phyloP scores from a whole-genome alignment of 2,113 vertebrate genomes.

The Cepphus grylle region DNA sequence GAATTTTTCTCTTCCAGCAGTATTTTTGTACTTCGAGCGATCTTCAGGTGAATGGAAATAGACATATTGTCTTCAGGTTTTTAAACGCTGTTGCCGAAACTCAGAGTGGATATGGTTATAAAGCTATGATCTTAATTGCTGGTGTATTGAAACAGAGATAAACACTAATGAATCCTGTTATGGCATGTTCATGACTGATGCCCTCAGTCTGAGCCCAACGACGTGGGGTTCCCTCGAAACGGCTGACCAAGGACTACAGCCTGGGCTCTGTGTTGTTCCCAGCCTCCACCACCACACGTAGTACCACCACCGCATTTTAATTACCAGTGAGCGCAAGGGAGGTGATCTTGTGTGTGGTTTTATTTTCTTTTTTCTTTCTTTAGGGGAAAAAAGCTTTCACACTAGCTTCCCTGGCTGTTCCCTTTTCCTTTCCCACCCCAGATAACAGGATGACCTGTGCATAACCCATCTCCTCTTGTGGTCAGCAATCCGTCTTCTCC shows the following conservation, averaged over 20 bases:
- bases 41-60: not conserved
- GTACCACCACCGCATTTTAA: not conserved
- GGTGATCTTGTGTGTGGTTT: not conserved
- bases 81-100: not conserved
- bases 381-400: not conserved
- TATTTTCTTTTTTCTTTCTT: too few relatives aligned
- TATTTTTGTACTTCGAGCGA: not conserved
- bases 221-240: not conserved
- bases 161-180: accelerated
- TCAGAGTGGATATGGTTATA: too few relatives aligned
- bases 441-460: not conserved
- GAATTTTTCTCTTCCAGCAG: not conserved
- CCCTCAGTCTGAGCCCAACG: too few relatives aligned
- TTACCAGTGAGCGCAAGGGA: not conserved
- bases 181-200: not conserved
- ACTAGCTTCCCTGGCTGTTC: not conserved
- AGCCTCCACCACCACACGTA: not conserved
- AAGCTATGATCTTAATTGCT: not conserved
- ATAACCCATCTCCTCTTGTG: not conserved
- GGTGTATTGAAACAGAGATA: not conserved
- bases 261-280: not conserved
- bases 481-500: not conserved
- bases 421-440: not conserved
- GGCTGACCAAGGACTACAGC: not conserved
- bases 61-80: accelerated